Base-by-base conservation (phyloP, 1,140 invertebrate species). In the Pseudomyrmex dendroicus region DNA sequence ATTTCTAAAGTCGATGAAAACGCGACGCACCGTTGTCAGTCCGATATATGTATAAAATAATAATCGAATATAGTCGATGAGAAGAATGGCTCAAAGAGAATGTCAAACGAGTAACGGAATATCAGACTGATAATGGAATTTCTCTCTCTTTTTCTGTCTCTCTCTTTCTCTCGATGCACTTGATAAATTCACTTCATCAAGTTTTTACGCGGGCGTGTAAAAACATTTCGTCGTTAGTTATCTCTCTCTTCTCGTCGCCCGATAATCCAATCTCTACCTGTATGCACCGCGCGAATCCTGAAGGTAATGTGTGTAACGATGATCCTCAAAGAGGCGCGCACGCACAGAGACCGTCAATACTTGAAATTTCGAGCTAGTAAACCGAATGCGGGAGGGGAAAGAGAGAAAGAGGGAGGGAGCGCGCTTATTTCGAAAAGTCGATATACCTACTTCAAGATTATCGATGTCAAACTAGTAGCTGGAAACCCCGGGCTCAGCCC, bases 371-470 rank as follows among this genome's bases (percentile, higher is more conserved):
- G 52, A 73, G 56, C 35, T 35, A 25, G 25, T 12, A 25, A 20
- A 46, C 2, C 15, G 46, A 61, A 46, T 44, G 59, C 25, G 13
- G 1, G 20, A 35, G 35, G 5, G 5, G 0, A 35, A 35, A 35
- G 35, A 35, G 35, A 22, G 22, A 22, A 2, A 7, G 2, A 2
- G 35, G 5, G 35, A 35, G 35, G 35, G 35, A 5, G 0, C 5
- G 35, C 22, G 9, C 8, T 73, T 73, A 46, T 73, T 62, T 73
- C 35, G 0, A 48, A 73, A 59, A 3, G 44, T 73, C 44, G 17
- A 62, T 48, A 73, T 46, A 35, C 35, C 44, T 46, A 62, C 10
- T 62, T 73, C 15, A 25, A 20, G 7, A 62, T 73, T 73, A 62
- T 48, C 56, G 46, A 73, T 62, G 61, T 17, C 17, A 22, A 61